phyloP scores from a whole-genome alignment of 1,140 invertebrate genomes.

The Gyrodactylus bullatarudis region DNA sequence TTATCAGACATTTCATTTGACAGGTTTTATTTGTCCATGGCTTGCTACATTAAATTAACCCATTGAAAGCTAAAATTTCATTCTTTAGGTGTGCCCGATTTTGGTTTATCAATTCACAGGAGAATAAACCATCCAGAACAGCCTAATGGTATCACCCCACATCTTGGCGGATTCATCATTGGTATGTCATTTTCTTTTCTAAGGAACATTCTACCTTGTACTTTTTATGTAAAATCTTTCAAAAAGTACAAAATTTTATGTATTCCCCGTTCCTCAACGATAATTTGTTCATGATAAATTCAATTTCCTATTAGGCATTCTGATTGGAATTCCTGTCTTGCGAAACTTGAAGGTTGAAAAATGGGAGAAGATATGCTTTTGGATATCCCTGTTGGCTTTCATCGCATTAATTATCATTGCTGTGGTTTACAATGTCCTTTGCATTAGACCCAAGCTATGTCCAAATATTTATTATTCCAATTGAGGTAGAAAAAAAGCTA shows the following conservation, averaged over 20 bases:
- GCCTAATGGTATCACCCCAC: not conserved
- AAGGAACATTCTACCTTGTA: not conserved
- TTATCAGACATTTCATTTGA: too few species aligned
- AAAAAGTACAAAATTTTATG: too few species aligned
- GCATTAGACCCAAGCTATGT: not conserved
- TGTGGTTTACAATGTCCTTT: conserved; percentile 16
- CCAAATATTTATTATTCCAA: not conserved
- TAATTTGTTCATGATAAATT: too few species aligned
- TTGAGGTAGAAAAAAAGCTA: not conserved
- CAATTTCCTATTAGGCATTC: conserved; percentile 13
- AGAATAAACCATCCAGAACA: not conserved
- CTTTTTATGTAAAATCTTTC: not conserved
- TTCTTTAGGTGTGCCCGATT: not conserved
- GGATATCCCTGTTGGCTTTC: conserved; percentile 15
- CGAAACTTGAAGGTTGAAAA: conserved; percentile 15
- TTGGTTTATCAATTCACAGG: not conserved
- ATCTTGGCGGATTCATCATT: not conserved
- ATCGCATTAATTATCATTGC: conserved; percentile 13
- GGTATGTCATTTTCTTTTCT: not conserved
- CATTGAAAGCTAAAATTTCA: too few species aligned
- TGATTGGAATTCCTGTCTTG: conserved; percentile 16
- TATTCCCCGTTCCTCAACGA: too few species aligned
- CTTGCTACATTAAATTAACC: too few species aligned
- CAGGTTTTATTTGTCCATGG: too few species aligned
- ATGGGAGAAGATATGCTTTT: conserved; percentile 17